Base-by-base conservation (phyloP, 2,113 vertebrate genomes). In the Oenanthe melanoleuca region DNA sequence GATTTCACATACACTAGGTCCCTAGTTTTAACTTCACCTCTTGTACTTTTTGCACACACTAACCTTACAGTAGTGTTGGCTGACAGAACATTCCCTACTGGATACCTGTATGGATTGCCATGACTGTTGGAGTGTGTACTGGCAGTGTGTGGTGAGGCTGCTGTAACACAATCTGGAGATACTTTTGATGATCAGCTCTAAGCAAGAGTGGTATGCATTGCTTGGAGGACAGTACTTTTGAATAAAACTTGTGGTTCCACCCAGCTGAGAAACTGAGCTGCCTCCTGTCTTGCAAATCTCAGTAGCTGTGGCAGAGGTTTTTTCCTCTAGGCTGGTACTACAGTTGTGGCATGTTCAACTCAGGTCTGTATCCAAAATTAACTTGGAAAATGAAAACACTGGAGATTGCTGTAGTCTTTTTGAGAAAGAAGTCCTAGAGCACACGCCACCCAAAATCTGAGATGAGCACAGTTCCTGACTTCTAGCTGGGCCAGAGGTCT, bases 201-300 rank as follows among this genome's bases (percentile, higher is more conserved):
- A 86, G 72, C 12, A 59, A 55, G 45, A 12, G n/a, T 57, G 66
- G 65, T 61, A 56, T 66, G 70, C 31, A 24, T 86, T 78, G 65
- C 78, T 93, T 64, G 40, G 42, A 91, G 73, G 77, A 59, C 67
- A 64, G 63, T 67, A 56, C 78, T 89, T 88, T 19, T 55, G 50
- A 55, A 55, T 26, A 80, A 52, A 91, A 66, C 10, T 33, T 69
- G 28, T 59, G 21, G 61, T 82, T 73, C 57, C 12, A 29, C n/a
- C 11, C 49, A 57, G 20, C 6, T 79, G 28, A 69, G 37, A 78
- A 95, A 57, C 17, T 6, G 22, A 79, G n/a, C 17, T 1, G 6
- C 9, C 40, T 63, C 72, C 77, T 60, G 38, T 78, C 75, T 74
- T 84, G 47, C 26, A 88, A 80, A 42, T 37, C 12, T 55, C 34